Base-by-base conservation (phyloP, 2,797 vertebrate species). In the Merluccius polli region DNA sequence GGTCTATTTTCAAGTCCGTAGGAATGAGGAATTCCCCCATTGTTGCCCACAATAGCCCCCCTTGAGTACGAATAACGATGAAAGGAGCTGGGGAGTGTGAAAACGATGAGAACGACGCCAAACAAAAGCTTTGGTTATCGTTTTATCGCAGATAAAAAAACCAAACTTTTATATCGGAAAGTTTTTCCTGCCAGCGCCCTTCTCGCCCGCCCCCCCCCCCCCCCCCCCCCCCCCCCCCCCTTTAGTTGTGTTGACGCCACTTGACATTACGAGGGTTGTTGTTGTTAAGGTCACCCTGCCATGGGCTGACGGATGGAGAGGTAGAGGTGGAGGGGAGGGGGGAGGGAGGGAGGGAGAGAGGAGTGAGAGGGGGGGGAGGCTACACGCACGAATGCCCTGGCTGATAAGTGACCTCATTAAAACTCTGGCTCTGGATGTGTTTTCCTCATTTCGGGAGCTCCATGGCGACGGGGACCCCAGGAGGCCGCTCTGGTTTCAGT, bases 381-480 rank as follows among this genome's bases (percentile, higher is more conserved):
- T 86, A 77, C 83, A 78, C 87, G 89, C 87, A 65, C 79, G 18
- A 83, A 82, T 81, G 82, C 84, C 80, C 85, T 71, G 78, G 30
- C 84, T 90, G 87, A 91, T 90, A 89, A 86, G 83, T 85, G 89
- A 91, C 87, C 90, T 88, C 86, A 83, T 92, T 89, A 89, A 75
- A 68, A 82, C 82, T 86, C 82, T 74, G 27, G 21, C 16, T 48
- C 79, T 52, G 85, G 86, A 78, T 78, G 72, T 84, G 81, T 83
- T 89, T 85, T 83, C 86, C 81, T 87, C 81, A 81, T 76, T 80
- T 83, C 75, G 76, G 78, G 75, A 83, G 59, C 81, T 41, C 78
- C 82, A 73, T 10, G 27, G 15, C 16, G 81, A 85, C 83, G 88
- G 89, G 89, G 80, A 69, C 73, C 84, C 72, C 35, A 0, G 72